Evolutionary conservation across 2,113 vertebrate species (phyloP).

Genomic region (Drymodes brunneopygia): DNA sequence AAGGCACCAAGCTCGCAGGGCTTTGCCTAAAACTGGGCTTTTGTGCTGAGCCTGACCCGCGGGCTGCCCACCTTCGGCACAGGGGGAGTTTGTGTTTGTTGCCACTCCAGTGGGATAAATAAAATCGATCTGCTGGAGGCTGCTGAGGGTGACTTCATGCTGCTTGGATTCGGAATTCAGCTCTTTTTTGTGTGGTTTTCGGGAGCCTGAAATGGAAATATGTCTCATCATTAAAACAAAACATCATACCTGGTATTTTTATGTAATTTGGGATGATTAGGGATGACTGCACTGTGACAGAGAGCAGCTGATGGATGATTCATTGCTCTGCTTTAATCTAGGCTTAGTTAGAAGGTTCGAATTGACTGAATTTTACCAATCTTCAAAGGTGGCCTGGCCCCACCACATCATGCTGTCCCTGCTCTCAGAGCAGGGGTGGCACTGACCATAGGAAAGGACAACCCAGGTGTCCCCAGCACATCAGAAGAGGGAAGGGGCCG

Average conservation of each 20-base stretch:
- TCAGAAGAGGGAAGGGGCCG: not conserved
- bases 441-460: not conserved
- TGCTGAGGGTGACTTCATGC: not conserved
- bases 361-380: not conserved
- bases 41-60: not conserved
- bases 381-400: not conserved
- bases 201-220: not conserved
- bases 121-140: not conserved
- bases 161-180: not conserved
- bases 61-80: not conserved
- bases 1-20: not conserved
- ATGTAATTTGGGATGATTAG: too few species aligned
- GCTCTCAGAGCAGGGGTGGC: not conserved
- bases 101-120: not conserved
- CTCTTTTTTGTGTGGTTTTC: not conserved
- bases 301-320: not conserved
- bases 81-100: not conserved
- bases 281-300: not conserved
- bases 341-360: not conserved
- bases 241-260: not conserved
- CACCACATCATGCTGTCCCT: not conserved
- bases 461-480: not conserved
- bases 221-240: not conserved
- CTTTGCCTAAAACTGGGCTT: not conserved
- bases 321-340: not conserved